Evolutionary conservation across 2,888 invertebrate genomes (phyloP).

Genomic region (Dugesia japonica): DNA sequence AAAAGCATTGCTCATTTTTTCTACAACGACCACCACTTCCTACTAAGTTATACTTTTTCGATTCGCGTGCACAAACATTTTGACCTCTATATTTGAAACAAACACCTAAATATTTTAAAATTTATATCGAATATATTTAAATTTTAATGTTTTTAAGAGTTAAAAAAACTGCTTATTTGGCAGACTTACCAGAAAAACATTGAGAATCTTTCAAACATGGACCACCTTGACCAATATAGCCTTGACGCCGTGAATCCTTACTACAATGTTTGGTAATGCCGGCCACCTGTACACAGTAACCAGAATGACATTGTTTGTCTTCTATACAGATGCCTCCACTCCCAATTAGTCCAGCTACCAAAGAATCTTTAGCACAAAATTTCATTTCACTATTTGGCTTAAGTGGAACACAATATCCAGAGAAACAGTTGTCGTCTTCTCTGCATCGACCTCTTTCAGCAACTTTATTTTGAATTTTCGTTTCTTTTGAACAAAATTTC

Average conservation of each 20-base stretch:
- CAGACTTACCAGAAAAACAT: slow-evolving; percentile 17
- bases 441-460: slow-evolving; percentile 22
- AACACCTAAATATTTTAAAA: not conserved
- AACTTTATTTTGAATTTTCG: slow-evolving; percentile 1
- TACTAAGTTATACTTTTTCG: not conserved
- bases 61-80: slow-evolving; percentile 17
- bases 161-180: no score
- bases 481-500: slow-evolving; percentile 17
- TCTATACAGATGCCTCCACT: slow-evolving; percentile 5
- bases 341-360: not conserved
- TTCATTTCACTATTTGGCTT: not conserved
- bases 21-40: slow-evolving; percentile 22
- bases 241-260: not conserved
- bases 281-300: not conserved
- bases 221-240: slow-evolving; percentile 21
- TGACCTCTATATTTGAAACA: slow-evolving; percentile 1
- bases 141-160: no score
- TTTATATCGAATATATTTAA: no score
- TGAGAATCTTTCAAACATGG: not conserved
- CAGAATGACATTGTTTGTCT: slow-evolving; percentile 20
- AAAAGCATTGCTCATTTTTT: slow-evolving; percentile 24
- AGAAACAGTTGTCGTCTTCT: slow-evolving; percentile 20
- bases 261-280: not conserved
- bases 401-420: not conserved
- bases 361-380: slow-evolving; percentile 17